phyloP scores from a whole-genome alignment of 2,113 vertebrate genomes.

The Malurus cyaneus region DNA sequence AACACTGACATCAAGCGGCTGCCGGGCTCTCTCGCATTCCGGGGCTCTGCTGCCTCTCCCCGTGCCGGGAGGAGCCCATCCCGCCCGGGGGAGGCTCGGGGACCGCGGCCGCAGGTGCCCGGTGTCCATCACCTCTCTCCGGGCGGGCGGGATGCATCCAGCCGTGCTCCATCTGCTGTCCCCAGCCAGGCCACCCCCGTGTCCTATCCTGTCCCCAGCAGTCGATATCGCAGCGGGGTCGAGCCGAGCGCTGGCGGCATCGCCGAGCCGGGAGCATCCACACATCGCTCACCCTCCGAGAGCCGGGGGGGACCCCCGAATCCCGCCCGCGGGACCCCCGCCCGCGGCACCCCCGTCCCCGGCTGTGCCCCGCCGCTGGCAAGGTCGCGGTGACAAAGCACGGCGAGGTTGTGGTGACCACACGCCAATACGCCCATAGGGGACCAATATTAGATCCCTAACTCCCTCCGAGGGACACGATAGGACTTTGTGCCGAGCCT shows the following conservation, averaged over 20 bases:
- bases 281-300: fast-evolving
- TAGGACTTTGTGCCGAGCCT: constrained; percentile 5
- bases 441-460: too few species aligned
- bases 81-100: not conserved
- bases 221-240: constrained; percentile 24
- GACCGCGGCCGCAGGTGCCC: fast-evolving
- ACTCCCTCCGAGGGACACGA: too few species aligned
- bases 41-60: not conserved
- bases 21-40: not conserved
- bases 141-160: not conserved
- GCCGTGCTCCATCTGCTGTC: not conserved
- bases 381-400: not conserved
- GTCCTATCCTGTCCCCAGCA: not conserved
- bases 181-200: not conserved
- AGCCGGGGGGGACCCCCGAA: not conserved
- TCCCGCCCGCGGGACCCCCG: not conserved
- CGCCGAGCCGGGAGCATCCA: not conserved
- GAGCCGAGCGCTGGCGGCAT: not conserved
- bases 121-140: fast-evolving
- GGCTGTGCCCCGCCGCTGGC: not conserved
- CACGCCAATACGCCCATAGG: too few species aligned
- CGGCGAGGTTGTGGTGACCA: not conserved
- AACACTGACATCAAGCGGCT: constrained; percentile 30
- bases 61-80: not conserved
- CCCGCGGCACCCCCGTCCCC: not conserved